A percentile compares a stretch with the other conserved stretches of the same genome.
Conservation (phyloP, 2,113 vertebrate species). For the Mionectes macconnelli region DNA sequence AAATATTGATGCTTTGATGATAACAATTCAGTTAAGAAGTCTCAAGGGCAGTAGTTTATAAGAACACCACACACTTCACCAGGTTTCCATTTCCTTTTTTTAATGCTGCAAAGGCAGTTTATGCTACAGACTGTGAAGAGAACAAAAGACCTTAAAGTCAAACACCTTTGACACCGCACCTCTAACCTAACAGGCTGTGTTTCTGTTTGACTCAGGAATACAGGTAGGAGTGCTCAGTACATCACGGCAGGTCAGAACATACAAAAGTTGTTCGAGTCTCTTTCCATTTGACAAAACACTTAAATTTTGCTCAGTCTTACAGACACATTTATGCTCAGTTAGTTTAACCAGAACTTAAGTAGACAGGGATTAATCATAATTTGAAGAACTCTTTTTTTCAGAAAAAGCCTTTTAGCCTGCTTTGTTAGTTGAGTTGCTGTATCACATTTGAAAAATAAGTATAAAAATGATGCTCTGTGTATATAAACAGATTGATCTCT, state of each 20-base stretch:
- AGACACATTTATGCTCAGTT: neutral
- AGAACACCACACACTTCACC: neutral
- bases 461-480: neutral
- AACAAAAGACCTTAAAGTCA: neutral
- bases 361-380: neutral
- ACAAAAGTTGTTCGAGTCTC: neutral
- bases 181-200: neutral
- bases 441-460: neutral
- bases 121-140: neutral
- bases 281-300: neutral
- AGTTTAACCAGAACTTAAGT: neutral
- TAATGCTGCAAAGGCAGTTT: neutral
- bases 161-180: neutral
- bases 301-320: neutral
- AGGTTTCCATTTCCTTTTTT: constrained; percentile 7
- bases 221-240: neutral
- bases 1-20: neutral
- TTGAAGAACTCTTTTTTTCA: neutral
- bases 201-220: neutral
- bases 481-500: neutral
- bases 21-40: neutral
- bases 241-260: neutral
- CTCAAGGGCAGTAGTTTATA: neutral
- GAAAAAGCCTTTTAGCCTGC: neutral
- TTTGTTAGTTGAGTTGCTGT: neutral